Conservation (phyloP, 2,888 invertebrate genomes). For the Frankliniella fusca region DNA sequence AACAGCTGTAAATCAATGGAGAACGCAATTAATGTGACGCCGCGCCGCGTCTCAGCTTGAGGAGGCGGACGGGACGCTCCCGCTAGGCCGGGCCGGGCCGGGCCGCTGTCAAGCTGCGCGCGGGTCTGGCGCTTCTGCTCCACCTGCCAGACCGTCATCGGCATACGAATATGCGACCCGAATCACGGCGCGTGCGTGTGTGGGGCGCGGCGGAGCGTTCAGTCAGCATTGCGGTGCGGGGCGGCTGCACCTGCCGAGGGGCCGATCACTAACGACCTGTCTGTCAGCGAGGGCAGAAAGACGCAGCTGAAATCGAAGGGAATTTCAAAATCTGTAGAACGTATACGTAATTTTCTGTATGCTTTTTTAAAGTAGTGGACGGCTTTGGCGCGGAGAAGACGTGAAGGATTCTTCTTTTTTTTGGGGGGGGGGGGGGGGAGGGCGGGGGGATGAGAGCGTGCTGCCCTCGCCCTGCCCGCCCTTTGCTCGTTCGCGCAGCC, state of each 20-base stretch:
- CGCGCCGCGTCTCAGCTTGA: neutral
- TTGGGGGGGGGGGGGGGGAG: too few species aligned
- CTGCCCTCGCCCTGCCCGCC: too few species aligned
- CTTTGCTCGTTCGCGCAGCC: too few species aligned
- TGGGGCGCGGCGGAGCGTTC: neutral
- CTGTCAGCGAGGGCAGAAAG: neutral
- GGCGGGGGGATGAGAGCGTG: too few species aligned
- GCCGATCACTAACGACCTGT: neutral
- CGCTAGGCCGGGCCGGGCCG: neutral
- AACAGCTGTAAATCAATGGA: slow-evolving; percentile 4
- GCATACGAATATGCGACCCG: neutral
- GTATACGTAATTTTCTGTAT: too few species aligned
- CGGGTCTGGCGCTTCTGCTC: neutral
- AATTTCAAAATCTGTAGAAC: too few species aligned
- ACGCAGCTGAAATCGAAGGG: too few species aligned
- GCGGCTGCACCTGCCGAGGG: neutral
- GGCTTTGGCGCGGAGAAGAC: too few species aligned
- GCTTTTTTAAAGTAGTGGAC: too few species aligned
- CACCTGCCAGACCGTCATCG: neutral
- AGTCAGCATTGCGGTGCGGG: too few species aligned
- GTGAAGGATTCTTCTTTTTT: too few species aligned
- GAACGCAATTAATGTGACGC: slow-evolving; percentile 1
- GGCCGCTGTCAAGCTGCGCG: neutral
- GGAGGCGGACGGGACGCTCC: neutral
- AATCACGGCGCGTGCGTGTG: neutral